A percentile compares a stretch with the other conserved stretches of the same genome.
Conservation (phyloP, 1,140 invertebrate genomes). For the Drosophila kepulauana region DNA sequence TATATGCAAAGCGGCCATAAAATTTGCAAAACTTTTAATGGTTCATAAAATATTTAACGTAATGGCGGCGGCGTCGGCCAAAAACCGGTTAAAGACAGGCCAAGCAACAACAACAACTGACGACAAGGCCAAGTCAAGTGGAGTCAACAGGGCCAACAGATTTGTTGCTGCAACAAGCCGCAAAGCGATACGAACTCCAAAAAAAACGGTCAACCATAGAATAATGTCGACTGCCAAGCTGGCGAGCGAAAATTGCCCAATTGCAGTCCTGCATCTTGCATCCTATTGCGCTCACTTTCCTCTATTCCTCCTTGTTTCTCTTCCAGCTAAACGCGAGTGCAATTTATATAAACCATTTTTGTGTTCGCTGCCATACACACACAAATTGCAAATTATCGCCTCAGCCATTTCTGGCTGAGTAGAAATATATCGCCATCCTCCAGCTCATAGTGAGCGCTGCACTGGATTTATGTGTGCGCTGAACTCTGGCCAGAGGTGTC, state of each 20-base stretch:
- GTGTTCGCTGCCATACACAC: slow-evolving; percentile 21
- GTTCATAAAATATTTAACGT: slow-evolving; percentile 84
- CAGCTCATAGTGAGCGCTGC: not conserved
- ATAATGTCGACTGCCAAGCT: not conserved
- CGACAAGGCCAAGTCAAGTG: slow-evolving; percentile 12
- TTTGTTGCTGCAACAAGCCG: slow-evolving; percentile 75
- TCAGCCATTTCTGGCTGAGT: slow-evolving; percentile 62
- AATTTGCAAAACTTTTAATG: slow-evolving; percentile 83
- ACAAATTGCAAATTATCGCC: slow-evolving; percentile 79
- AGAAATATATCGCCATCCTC: slow-evolving; percentile 37
- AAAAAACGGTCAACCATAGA: not conserved
- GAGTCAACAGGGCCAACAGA: slow-evolving; percentile 50
- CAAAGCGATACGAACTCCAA: slow-evolving; percentile 55
- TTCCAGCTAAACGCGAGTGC: slow-evolving; percentile 6
- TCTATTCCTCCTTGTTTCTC: not conserved
- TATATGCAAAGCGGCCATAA: slow-evolving; percentile 82
- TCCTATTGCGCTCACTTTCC: not conserved
- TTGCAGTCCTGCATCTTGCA: slow-evolving; percentile 15
- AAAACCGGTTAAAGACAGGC: slow-evolving; percentile 76
- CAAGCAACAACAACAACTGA: slow-evolving; percentile 38
- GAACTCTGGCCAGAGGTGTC: slow-evolving; percentile 56
- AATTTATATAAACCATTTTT: slow-evolving; percentile 64
- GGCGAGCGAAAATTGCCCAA: slow-evolving; percentile 52
- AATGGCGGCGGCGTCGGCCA: slow-evolving; percentile 47
- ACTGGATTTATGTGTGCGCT: slow-evolving; percentile 58